Percentiles rank a stretch among this genome's conserved stretches.
Evolutionary conservation across 1,140 invertebrate species (phyloP).

Genomic region (Maconellicoccus hirsutus): DNA sequence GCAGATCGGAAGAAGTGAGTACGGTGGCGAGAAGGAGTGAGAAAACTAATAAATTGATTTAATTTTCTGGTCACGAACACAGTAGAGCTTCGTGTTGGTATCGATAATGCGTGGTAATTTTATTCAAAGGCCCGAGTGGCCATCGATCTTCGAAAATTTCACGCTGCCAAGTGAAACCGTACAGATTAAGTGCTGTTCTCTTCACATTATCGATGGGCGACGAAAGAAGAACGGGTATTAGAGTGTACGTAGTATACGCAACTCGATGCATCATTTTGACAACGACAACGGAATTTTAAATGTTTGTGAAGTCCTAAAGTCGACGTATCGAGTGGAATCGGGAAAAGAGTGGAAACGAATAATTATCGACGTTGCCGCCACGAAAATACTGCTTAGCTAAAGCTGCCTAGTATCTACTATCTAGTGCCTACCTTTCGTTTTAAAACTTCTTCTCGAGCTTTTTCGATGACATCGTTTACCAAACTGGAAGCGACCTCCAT

Average conservation of each 20-base stretch:
- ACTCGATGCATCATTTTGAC: background rate
- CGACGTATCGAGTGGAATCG: background rate
- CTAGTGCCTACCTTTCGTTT: slow-evolving; percentile 12
- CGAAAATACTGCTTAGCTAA: background rate
- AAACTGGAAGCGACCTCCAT: slow-evolving; percentile 4
- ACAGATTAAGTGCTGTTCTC: background rate
- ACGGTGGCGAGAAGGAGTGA: no score
- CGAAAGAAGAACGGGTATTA: no score
- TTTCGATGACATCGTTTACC: slow-evolving; percentile 10
- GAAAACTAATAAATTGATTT: no score
- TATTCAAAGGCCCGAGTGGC: background rate
- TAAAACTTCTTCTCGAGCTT: slow-evolving; percentile 12
- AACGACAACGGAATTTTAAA: background rate
- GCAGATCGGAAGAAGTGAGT: no score
- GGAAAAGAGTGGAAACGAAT: no score
- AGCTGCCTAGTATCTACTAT: no score
- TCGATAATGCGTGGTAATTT: no score
- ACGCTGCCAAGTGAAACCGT: background rate
- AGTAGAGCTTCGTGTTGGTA: no score
- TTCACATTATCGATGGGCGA: background rate
- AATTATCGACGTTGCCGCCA: background rate
- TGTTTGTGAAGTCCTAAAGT: background rate
- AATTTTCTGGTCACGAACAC: no score
- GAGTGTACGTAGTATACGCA: background rate
- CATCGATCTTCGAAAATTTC: background rate